Conservation (phyloP, 2,888 invertebrate genomes). For the Baronia brevicornis region DNA sequence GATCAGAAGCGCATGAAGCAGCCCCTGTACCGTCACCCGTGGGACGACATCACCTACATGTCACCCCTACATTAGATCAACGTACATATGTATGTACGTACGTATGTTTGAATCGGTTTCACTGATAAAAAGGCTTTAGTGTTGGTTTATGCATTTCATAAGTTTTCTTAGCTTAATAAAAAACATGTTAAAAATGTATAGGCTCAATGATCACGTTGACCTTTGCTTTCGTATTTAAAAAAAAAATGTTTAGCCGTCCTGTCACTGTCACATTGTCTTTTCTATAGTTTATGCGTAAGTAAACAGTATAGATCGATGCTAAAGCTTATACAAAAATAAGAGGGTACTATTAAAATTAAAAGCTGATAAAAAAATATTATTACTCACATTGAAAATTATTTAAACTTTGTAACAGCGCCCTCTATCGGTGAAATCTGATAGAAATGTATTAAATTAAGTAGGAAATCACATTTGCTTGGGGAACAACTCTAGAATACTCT, state of each 20-base stretch:
- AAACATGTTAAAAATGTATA: no score
- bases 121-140: conserved; percentile 1
- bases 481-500: conserved; percentile 6
- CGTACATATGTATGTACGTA: background rate
- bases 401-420: conserved; percentile 5
- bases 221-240: no score
- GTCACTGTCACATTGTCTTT: no score
- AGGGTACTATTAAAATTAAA: background rate
- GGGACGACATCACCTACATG: conserved; percentile 94
- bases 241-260: no score
- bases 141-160: background rate
- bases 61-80: conserved; percentile 50
- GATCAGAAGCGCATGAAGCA: conserved; percentile 99
- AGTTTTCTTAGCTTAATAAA: no score
- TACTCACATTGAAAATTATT: background rate
- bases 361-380: conserved; percentile 1
- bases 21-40: conserved; percentile 98
- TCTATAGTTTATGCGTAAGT: no score
- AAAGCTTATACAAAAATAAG: background rate
- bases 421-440: conserved; percentile 3
- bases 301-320: no score
- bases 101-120: background rate
- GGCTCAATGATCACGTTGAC: no score
- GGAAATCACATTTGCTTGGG: conserved; percentile 13
- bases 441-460: conserved; percentile 11